Evolutionary conservation across 2,797 vertebrate species (phyloP), one percentile per base, ranked within the genome.

Genomic region (Scarus forsteni): DNA sequence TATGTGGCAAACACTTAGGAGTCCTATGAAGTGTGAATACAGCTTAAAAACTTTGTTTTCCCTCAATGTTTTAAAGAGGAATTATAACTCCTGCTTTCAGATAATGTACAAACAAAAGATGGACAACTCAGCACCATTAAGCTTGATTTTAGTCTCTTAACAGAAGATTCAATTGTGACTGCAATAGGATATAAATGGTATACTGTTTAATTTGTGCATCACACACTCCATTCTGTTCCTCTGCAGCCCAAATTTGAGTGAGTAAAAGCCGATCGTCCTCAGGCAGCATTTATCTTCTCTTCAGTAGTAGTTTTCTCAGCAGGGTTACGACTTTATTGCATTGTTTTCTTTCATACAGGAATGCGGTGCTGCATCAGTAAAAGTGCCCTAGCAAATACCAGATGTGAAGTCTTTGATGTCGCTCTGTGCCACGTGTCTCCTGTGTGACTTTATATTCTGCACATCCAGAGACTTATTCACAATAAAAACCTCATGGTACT

Each of bases 391-490:
- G 57, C 57, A 64, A 57, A 39, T 68, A 67, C 52, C 76, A 70
- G 71, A 84, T 82, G 79, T 87, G 64, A 60, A 39, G 54, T 19
- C 66, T 86, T 54, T 85, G 73, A 79, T 62, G 60, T 53, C 52
- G 54, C 35, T 62, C 16, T 7, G 8, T 61, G 52, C 48, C 64
- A 62, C 57, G n/a, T 72, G 60, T 61, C 57, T 69, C 51, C 10
- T 38, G 54, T 63, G 44, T 27, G 43, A 19, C 55, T 51, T 40
- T 40, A 0, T 67, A n/a, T 54, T 60, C 42, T 65, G 40, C 54
- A 42, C 38, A 15, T 39, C 18, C 52, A 70, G 42, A 43, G 43
- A 52, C 27, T 13, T 59, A 14, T 63, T 69, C 10, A 62, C 38
- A n/a, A 38, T 15, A 50, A 62, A 12, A 75, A 49, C 18, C 35